phyloP scores from a whole-genome alignment of 2,888 invertebrate species.

The Tiliacea citrago region DNA sequence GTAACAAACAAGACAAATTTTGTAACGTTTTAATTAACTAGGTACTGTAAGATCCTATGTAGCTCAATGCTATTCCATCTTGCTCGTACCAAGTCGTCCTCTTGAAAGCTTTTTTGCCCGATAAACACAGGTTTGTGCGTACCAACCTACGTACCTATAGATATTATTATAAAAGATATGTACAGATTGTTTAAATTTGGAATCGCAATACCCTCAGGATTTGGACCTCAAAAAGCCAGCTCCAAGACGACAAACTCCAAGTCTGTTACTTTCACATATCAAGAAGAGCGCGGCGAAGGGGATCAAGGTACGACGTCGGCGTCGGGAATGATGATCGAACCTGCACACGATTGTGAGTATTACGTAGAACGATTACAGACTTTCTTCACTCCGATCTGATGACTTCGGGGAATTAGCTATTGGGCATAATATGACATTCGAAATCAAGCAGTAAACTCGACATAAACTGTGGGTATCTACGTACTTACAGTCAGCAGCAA shows the following conservation, averaged over 20 bases:
- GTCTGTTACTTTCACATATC: constrained; percentile 83
- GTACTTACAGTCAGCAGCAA: neutral
- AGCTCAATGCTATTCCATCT: too few species aligned
- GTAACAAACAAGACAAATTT: too few species aligned
- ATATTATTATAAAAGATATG: neutral
- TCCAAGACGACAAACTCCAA: constrained; percentile 80
- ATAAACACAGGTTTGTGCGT: neutral
- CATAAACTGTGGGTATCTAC: neutral
- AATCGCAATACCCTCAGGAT: constrained; percentile 16
- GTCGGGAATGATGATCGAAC: constrained; percentile 78
- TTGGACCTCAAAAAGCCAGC: constrained; percentile 63
- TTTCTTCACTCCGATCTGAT: too few species aligned
- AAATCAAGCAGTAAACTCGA: too few species aligned
- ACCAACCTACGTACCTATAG: neutral
- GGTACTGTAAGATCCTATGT: too few species aligned
- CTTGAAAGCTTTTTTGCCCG: neutral
- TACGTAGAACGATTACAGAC: neutral
- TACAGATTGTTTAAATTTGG: neutral
- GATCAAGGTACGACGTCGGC: constrained; percentile 72
- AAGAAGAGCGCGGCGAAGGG: constrained; percentile 63
- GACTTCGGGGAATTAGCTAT: too few species aligned
- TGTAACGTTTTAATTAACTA: too few species aligned
- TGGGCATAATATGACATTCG: too few species aligned
- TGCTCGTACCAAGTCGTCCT: neutral
- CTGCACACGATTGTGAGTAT: constrained; percentile 50